Base-by-base conservation (phyloP, 2,888 invertebrate species). In the Ischnus inquisitorius region DNA sequence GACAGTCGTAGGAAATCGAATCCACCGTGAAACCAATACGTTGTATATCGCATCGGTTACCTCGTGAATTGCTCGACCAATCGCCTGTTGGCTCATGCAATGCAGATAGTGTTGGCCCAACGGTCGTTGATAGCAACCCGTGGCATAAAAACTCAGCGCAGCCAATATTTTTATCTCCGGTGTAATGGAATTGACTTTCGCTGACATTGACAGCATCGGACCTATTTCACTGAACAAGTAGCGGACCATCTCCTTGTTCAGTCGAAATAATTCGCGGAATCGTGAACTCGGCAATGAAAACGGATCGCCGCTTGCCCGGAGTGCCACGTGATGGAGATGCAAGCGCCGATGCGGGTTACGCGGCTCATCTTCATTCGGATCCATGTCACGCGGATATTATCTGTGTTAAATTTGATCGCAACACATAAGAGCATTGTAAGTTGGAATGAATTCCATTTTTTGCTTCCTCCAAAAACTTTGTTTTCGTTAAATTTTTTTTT, bases 81-180 rank as follows among this genome's bases (percentile, higher is more conserved):
- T 25, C 22, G 57, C 22, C 19, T 57, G 28, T 22, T 57, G 57
- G 57, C 57, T 57, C 57, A 57, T 57, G 22, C 57, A 57, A 8
- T 10, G 22, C n/a, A 57, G n/a, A 25, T 57, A 57, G 3, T 14
- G 8, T 25, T 57, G 57, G 12, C 57, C 57, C 14, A 57, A 12
- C 14, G 25, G 57, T 57, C 57, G 57, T 25, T 57, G 57, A 14
- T 57, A 57, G 6, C 12, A 22, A 8, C 57, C 57, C 22, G 57
- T 57, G 10, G 57, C 57, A 25, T 25, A 57, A n/a, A 25, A 57
- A 2, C 22, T 2, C n/a, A 57, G 25, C 6, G 57, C 57, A 5
- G 57, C 57, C 10, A 57, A 57, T n/a, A 57, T 57, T 25, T 25
- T 57, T 10, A 57, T 8, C 19, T 57, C 25, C 25, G 57, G 25